phyloP scores from a whole-genome alignment of 2,113 vertebrate genomes.

The rabbit (Oryctolagus cuniculus) region DNA sequence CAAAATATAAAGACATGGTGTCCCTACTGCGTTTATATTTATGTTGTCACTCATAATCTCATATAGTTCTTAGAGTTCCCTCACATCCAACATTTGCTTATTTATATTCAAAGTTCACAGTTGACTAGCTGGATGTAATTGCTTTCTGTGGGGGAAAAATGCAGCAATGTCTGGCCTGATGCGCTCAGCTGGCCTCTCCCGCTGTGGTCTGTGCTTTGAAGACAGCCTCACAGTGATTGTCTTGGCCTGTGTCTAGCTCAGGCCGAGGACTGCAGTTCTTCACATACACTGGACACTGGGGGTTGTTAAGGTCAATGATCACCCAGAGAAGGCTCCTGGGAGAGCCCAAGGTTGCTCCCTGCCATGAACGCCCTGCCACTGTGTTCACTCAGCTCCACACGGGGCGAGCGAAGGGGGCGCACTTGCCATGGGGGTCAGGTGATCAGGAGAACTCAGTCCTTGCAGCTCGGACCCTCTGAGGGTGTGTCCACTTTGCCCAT shows the following conservation, averaged over 20 bases:
- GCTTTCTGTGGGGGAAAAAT: not conserved
- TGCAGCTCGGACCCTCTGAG: not conserved
- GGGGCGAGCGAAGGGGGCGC: not conserved
- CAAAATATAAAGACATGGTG: not conserved
- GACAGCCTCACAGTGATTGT: not conserved
- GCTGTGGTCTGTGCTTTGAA: not conserved
- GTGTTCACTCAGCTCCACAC: not conserved
- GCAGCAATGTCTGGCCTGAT: not conserved
- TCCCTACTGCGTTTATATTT: not conserved
- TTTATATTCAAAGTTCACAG: conserved; percentile 51
- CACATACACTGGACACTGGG: not conserved
- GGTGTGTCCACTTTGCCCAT: not conserved
- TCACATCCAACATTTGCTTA: conserved; percentile 49
- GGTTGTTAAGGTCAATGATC: not conserved
- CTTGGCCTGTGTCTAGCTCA: not conserved
- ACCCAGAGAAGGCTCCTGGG: not conserved
- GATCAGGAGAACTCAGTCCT: not conserved
- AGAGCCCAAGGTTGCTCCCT: not conserved
- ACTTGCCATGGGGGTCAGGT: not conserved
- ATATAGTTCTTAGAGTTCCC: not conserved
- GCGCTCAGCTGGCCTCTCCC: not conserved
- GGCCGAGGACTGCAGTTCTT: not conserved
- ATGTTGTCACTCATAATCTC: conserved; percentile 52
- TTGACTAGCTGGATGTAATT: conserved; percentile 50
- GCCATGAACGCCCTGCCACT: accelerated